Base-by-base conservation (phyloP, 2,113 vertebrate genomes). In the Plectropomus leopardus region DNA sequence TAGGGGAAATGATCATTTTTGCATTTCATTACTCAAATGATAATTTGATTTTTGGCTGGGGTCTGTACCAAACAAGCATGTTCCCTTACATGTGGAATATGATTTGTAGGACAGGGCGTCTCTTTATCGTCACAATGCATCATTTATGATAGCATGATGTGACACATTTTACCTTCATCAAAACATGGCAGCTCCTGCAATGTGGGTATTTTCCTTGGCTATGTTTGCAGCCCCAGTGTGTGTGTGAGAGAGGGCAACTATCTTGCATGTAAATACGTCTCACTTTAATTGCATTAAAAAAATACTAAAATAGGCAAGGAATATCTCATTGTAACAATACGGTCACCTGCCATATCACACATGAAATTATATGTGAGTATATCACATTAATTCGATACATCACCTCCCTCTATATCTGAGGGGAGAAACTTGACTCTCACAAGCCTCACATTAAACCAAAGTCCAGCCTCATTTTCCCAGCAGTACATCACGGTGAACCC, bases 381-480 rank as follows among this genome's bases (percentile, higher is more conserved):
- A 13, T 16, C 4, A 6, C 23, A 24, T 2, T 14, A 14, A 44
- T 44, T 19, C 15, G 16, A 45, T 64, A 17, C 61, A 64, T 17
- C 7, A 23, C 7, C 24, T 7, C 17, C n/a, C 40, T 16, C 7
- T 24, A 8, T 36, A 83, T 71, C 36, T 34, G 76, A 84, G 59
- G 75, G n/a, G 23, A 48, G 58, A 74, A 61, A 70, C 78, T 64
- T 75, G 67, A 58, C 63, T 69, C 72, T 42, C 45, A 47, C 4
- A n/a, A 70, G 44, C 64, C 7, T 80, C 34, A 42, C 80, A 74
- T 73, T 65, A 65, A 86, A 78, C 23, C 15, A 26, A 23, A 68
- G 55, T 81, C 78, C 80, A 69, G 72, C 58, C 50, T 78, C 42
- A 79, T 85, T 76, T 81, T 69, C 57, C 45, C 73, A 69, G 66